A percentile compares a stretch with the other conserved stretches of the same genome.
Conservation (phyloP, 2,888 invertebrate genomes). For the Argyra leucocephala region DNA sequence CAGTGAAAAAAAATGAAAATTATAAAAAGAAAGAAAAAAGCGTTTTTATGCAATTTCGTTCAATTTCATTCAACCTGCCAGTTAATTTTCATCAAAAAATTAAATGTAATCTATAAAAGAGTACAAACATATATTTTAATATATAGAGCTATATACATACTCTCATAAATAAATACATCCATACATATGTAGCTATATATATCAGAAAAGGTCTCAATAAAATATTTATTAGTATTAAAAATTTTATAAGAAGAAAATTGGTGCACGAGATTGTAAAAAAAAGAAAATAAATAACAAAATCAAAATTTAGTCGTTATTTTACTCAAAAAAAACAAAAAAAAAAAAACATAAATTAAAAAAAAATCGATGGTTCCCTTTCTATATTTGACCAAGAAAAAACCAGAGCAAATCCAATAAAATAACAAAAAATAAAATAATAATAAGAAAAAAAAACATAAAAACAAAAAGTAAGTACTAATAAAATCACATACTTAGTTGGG, state of each 20-base stretch:
- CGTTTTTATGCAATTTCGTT: neutral
- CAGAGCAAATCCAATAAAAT: neutral
- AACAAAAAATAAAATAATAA: neutral
- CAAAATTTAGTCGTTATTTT: no score
- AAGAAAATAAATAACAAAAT: neutral
- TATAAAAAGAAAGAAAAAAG: neutral
- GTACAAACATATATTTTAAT: no score
- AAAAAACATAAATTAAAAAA: no score
- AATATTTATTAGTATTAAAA: neutral
- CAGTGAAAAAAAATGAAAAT: neutral
- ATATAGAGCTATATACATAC: no score
- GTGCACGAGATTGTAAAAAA: neutral
- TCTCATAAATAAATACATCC: no score
- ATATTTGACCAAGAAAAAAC: conserved; percentile 3
- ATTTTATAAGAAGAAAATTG: neutral
- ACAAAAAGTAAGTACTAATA: neutral
- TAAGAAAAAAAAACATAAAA: neutral
- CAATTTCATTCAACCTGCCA: neutral
- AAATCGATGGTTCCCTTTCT: neutral
- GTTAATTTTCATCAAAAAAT: neutral
- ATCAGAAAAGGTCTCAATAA: neutral
- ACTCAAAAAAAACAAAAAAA: no score
- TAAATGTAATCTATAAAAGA: neutral
- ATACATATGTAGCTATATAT: neutral
- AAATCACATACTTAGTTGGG: neutral